Percentiles rank a stretch among this genome's conserved stretches.
Conservation (phyloP, 2,113 vertebrate genomes). For the Etheostoma spectabile region DNA sequence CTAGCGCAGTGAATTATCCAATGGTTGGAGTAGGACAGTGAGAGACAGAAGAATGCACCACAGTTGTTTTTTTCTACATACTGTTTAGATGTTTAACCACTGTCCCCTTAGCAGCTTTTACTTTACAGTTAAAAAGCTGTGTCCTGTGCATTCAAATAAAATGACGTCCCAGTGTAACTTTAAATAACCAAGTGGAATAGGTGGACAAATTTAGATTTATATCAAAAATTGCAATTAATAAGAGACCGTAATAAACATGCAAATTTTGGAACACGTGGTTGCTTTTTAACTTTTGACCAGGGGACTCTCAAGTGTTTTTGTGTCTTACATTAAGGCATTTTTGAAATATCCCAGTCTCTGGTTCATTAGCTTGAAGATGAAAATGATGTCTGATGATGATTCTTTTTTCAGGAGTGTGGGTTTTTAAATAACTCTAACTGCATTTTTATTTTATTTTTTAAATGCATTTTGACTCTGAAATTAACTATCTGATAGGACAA, state of each 20-base stretch:
- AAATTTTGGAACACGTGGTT: conserved; percentile 18
- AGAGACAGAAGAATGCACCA: neutral
- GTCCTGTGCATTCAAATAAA: conserved; percentile 1
- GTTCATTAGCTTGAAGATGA: conserved; percentile 38
- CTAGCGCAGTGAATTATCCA: neutral
- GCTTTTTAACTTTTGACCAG: neutral
- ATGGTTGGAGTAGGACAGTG: neutral
- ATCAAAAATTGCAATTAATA: conserved; percentile 18
- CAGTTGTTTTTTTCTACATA: neutral
- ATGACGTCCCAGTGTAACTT: neutral
- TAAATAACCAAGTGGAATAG: conserved; percentile 6
- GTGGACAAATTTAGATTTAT: conserved; percentile 5
- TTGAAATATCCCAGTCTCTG: conserved; percentile 11
- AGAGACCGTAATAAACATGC: conserved; percentile 6
- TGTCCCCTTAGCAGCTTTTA: conserved; percentile 2
- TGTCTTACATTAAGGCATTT: conserved; percentile 2
- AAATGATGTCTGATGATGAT: neutral
- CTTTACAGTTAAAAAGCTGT: neutral
- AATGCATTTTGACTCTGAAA: neutral
- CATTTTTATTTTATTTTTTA: neutral
- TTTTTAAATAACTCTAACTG: conserved; percentile 12
- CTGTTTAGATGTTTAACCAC: neutral
- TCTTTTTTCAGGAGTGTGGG: conserved; percentile 6
- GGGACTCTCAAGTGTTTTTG: conserved; percentile 3
- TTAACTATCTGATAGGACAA: neutral